Conservation (phyloP, 2,113 vertebrate species). For the Etheostoma spectabile region DNA sequence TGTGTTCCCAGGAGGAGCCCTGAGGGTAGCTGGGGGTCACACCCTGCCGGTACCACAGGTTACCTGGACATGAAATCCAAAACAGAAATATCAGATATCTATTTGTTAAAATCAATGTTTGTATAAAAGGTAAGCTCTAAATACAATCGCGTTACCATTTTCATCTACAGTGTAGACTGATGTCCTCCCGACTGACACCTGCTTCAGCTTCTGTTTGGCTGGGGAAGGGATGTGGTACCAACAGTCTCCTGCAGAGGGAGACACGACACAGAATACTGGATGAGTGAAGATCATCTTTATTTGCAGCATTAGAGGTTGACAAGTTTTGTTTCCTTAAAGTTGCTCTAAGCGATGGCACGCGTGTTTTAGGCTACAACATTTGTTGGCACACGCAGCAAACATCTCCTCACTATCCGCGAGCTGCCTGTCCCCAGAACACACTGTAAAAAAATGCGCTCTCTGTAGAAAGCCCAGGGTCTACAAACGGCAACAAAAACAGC, state of each 20-base stretch:
- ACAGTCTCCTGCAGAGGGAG: constrained; percentile 87
- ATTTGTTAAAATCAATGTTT: neutral
- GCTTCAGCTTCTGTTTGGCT: constrained; percentile 91
- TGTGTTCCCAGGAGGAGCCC: constrained; percentile 93
- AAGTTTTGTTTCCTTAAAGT: neutral
- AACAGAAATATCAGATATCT: neutral
- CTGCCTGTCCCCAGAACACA: too few species aligned
- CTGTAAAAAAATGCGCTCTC: too few species aligned
- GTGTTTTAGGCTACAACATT: too few species aligned
- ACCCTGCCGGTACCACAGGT: constrained; percentile 93
- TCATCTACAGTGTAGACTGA: constrained; percentile 92
- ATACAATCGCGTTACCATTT: constrained; percentile 84
- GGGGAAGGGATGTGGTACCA: constrained; percentile 98
- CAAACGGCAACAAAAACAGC: too few species aligned
- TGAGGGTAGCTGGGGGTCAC: constrained; percentile 95
- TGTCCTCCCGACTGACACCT: constrained; percentile 93
- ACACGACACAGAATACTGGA: constrained; percentile 24
- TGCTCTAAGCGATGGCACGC: too few species aligned
- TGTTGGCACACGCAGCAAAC: too few species aligned
- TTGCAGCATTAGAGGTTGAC: neutral
- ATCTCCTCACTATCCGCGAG: too few species aligned
- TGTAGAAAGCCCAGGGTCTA: too few species aligned
- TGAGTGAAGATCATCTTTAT: neutral
- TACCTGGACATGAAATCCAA: constrained; percentile 81
- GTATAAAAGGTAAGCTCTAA: neutral